Percentiles rank a stretch among this genome's conserved stretches.
These are phyloP conservation scores for Archocentrus centrarchus DNA, from an alignment of 2,113 vertebrate genomes.

Conservation along the genomic window DNA sequence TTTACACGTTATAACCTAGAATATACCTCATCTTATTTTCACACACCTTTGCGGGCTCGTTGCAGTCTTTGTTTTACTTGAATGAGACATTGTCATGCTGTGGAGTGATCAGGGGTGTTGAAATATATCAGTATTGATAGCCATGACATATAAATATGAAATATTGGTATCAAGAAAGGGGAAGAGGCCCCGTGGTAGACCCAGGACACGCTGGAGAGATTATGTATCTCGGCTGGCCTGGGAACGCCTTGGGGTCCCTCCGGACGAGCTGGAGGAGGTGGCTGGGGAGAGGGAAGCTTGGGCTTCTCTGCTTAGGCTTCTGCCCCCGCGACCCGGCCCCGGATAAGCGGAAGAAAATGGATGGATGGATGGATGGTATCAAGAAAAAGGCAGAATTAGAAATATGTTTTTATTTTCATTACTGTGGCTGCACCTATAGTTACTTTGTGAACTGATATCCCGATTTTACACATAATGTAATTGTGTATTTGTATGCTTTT, in stretches of 20 bases:
- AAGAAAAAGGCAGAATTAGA: not conserved
- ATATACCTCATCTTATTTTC: not conserved
- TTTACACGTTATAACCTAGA: not conserved
- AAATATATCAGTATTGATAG: not conserved
- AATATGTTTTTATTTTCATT: not conserved
- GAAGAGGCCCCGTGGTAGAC: no score
- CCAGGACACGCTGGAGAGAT: no score
- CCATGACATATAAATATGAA: not conserved
- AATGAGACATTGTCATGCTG: not conserved
- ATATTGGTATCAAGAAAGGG: not conserved
- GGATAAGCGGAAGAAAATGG: no score
- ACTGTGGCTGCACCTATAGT: not conserved
- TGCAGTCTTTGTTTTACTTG: not conserved
- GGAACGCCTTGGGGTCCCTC: no score
- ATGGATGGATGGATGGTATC: no score
- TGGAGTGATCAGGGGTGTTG: not conserved
- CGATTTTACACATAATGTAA: not conserved
- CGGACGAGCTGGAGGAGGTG: no score
- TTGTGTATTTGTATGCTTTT: accelerated
- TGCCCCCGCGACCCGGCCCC: no score
- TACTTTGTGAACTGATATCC: not conserved
- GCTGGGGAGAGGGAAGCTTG: no score
- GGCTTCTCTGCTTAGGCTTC: no score
- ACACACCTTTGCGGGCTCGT: not conserved
- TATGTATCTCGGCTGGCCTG: no score